Evolutionary conservation across 2,888 invertebrate genomes (phyloP), one percentile per base, ranked within the genome.

Genomic region (Cheilosia vernalis): DNA sequence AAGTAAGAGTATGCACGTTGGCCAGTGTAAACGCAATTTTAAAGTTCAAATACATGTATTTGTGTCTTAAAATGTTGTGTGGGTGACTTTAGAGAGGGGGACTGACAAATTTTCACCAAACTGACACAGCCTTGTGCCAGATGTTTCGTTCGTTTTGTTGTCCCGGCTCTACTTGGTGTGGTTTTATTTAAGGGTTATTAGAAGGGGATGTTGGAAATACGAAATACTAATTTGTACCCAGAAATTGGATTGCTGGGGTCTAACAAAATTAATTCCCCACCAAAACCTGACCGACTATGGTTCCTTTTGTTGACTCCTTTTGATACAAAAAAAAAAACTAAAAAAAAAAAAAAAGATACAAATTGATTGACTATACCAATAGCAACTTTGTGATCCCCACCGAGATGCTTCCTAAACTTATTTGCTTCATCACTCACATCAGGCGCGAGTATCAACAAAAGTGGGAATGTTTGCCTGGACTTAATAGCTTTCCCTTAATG

Each of bases 401-500:
- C 9, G 37, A 37, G 33, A 33, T 33, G 10, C 33, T 44, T 17
- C 17, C 6, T 17, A 17, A 44, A 55, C 4, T 33, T 33, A 33
- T 33, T 33, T 37, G 13, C 30, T 37, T 15, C 13, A 58, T 33
- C 40, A 56, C 33, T 56, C 33, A 56, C 9, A 17, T 30, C 42
- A 3, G 6, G 5, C 15, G 42, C 7, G 9, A 33, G 10, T 33
- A 33, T 33, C 33, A 10, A 33, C 37, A 37, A 37, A 37, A 13
- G 10, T 44, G 44, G n/a, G n/a, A 17, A 47, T 17, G 44, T 47
- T 17, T 17, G 44, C 44, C 17, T 42, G 13, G 55, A 19, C 15
- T 55, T 27, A 40, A 55, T 40, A 19, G 67, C 49, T 19, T 30
- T 40, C 19, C 27, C 51, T 42, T 70, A 81, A 81, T 70, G 77